These are phyloP conservation scores for Alethe diademata DNA, from an alignment of 2,113 vertebrate species.

Conservation along the genomic window DNA sequence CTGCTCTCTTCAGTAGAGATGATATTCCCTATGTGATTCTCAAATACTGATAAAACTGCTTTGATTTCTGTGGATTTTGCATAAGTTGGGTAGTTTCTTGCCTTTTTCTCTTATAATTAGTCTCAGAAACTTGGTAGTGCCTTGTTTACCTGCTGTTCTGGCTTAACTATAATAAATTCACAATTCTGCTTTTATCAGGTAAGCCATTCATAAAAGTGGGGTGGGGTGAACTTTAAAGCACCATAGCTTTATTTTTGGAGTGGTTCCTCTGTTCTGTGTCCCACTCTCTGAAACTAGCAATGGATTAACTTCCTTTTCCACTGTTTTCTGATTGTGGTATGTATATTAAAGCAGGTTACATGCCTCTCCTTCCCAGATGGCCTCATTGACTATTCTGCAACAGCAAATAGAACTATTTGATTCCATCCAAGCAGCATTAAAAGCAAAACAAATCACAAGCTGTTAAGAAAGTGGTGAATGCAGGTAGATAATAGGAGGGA, in stretches of 20 bases:
- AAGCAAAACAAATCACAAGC: not conserved
- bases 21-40: not conserved
- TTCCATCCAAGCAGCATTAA: not conserved
- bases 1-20: not conserved
- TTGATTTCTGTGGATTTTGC: not conserved
- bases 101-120: not conserved
- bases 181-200: not conserved
- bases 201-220: not conserved
- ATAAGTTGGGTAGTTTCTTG: not conserved
- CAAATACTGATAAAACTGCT: not conserved
- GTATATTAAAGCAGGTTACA: not conserved
- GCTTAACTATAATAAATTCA: not conserved
- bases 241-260: not conserved
- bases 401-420: not conserved
- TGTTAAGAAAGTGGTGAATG: not conserved
- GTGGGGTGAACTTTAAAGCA: not conserved
- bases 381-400: not conserved
- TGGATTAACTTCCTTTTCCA: slow-evolving; percentile 1
- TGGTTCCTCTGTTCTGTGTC: not conserved
- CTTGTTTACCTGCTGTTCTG: not conserved
- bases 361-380: slow-evolving; percentile 11
- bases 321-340: not conserved
- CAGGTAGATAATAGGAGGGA: not conserved
- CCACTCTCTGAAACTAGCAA: not conserved
- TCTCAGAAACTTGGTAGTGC: not conserved